These are phyloP conservation scores for Copidosoma floridanum DNA, from an alignment of 1,140 invertebrate genomes.

Conservation along the genomic window DNA sequence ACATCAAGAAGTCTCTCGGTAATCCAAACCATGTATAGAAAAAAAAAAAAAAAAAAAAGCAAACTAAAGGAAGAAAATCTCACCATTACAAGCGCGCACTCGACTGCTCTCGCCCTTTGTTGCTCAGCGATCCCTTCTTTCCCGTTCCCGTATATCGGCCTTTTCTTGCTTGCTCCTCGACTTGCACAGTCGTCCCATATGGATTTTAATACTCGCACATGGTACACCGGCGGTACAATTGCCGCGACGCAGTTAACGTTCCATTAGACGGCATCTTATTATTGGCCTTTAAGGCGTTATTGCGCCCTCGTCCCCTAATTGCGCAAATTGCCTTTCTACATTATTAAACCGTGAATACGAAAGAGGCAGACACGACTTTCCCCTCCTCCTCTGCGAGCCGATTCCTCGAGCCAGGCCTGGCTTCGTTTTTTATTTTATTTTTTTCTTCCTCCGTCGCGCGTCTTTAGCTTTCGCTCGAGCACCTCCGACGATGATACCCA, in stretches of 20 bases:
- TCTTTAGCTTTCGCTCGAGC: too few relatives aligned
- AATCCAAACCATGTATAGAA: too few relatives aligned
- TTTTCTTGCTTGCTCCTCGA: too few relatives aligned
- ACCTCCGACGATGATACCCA: too few relatives aligned
- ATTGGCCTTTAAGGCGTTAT: conserved; percentile 46
- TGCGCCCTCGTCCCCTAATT: conserved; percentile 31
- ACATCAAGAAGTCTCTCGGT: not conserved
- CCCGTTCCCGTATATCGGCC: not conserved
- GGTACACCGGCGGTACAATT: conserved; percentile 38
- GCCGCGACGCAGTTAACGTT: conserved; percentile 39
- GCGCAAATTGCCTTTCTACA: conserved; percentile 27
- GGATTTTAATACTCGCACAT: conserved; percentile 39
- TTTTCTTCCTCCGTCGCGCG: too few relatives aligned
- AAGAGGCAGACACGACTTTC: too few relatives aligned
- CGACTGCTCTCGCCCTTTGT: not conserved
- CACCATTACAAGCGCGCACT: not conserved
- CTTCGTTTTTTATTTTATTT: too few relatives aligned
- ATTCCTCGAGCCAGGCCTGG: not conserved
- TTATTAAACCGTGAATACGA: conserved; percentile 4
- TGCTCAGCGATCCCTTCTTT: not conserved
- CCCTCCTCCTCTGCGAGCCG: too few relatives aligned
- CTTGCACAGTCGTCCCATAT: conserved; percentile 30
- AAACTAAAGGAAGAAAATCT: not conserved
- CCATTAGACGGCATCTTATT: conserved; percentile 48
- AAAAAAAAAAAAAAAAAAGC: too few relatives aligned